Evolutionary conservation across 1,140 invertebrate species (phyloP).

Genomic region (Spodoptera litura): DNA sequence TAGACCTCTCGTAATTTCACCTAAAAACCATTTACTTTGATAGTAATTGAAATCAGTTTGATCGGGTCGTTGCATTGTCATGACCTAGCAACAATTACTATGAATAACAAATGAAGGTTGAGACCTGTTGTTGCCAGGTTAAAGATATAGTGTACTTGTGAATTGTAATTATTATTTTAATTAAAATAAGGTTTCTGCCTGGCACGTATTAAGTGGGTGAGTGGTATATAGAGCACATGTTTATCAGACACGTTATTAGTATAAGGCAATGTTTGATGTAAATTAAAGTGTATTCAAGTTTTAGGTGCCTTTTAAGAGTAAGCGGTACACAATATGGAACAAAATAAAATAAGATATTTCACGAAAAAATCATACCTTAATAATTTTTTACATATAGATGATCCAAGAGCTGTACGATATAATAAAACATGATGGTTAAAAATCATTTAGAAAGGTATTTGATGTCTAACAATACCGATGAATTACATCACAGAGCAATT

Average conservation of each 20-base stretch:
- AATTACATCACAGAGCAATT: background rate
- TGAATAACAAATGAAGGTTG: slow-evolving; percentile 14
- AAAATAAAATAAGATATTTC: no score
- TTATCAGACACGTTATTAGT: background rate
- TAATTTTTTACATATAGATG: no score
- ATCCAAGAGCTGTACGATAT: no score
- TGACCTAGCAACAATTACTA: slow-evolving; percentile 17
- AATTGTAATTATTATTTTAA: slow-evolving; percentile 6
- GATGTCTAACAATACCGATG: no score
- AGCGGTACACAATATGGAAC: no score
- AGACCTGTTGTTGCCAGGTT: slow-evolving; percentile 5
- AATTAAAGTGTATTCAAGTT: background rate
- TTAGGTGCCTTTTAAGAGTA: no score
- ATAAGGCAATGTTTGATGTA: background rate
- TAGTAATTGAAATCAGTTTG: slow-evolving; percentile 4
- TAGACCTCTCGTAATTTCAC: background rate
- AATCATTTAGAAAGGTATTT: no score
- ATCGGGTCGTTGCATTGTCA: slow-evolving; percentile 30
- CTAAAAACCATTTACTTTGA: slow-evolving; percentile 11
- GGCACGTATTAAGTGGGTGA: background rate
- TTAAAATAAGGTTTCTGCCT: slow-evolving; percentile 5
- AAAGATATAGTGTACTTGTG: background rate
- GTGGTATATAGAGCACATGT: background rate
- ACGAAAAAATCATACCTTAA: no score
- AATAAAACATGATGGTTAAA: no score